Evolutionary conservation across 2,888 invertebrate genomes (phyloP), one percentile per base, ranked within the genome.

Genomic region (Eucriotettix oculatus): DNA sequence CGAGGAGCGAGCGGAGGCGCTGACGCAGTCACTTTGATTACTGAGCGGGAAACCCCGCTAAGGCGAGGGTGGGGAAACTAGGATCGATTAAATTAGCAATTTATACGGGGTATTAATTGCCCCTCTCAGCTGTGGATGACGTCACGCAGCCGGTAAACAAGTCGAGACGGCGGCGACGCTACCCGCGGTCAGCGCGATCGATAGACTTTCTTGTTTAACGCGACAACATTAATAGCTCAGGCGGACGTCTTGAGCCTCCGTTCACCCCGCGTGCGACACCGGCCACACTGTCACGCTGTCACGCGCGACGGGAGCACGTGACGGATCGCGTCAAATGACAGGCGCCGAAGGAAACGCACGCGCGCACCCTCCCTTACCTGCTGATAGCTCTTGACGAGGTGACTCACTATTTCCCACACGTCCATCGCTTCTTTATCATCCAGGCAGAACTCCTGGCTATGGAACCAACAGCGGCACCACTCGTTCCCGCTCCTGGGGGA

Each of bases 371-470:
- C 29, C 48, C 42, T 55, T 41, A 77, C 73, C 64, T 78, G 78
- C 66, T 78, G 78, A 68, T 81, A 82, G 56, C 79, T 79, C 73
- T 79, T 81, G 71, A 83, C 79, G 65, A 83, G 76, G 68, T 81
- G 80, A 71, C 78, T 81, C 71, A 83, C 82, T 70, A 80, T 82
- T 74, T 83, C 83, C 83, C 83, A 83, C 66, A 82, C 62, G 59
- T 67, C 68, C 67, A 68, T 67, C 79, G 68, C 80, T 80, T 67
- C 80, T 80, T 67, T 66, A 73, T 76, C 78, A 73, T 76, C 78
- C 73, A 78, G 67, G 75, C 73, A 66, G 75, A 52, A 74, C 64
- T 73, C 71, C 66, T 75, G 71, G 66, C 14, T n/a, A n/a, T 12
- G 48, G 48, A 14, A 48, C 48, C 48, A 55, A 29, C 52, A 55